Percentiles rank a stretch among this genome's conserved stretches.
phyloP scores from a whole-genome alignment of 2,797 vertebrate species.

The Chrosomus eos region DNA sequence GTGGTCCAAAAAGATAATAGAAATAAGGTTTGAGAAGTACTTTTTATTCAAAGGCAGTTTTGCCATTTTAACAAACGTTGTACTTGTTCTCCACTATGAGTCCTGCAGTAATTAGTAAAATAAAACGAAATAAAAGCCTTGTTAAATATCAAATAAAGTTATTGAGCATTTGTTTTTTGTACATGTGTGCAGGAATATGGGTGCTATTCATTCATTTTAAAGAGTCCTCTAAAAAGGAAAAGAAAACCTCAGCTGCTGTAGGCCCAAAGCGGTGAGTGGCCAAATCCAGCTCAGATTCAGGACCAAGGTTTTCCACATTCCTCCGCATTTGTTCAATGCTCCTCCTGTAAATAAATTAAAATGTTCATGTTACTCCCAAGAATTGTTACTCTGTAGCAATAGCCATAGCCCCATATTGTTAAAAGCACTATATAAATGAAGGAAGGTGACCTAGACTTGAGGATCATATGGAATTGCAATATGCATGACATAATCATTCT shows the following conservation, averaged over 20 bases:
- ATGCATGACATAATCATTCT: not conserved
- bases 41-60: not conserved
- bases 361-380: not conserved
- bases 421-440: not conserved
- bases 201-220: not conserved
- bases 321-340: not conserved
- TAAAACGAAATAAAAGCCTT: not conserved
- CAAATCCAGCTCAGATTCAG: not conserved
- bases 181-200: too few species aligned
- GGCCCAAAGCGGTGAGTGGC: constrained; percentile 2
- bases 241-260: not conserved
- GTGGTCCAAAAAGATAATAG: not conserved
- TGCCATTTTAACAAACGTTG: not conserved
- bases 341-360: not conserved
- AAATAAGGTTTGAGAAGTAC: not conserved
- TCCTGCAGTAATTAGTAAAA: not conserved
- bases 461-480: too few species aligned
- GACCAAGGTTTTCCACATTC: constrained; percentile 7
- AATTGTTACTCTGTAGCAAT: too few species aligned
- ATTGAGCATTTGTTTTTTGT: not conserved
- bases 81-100: not conserved
- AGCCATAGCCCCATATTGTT: too few species aligned
- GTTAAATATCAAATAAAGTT: not conserved
- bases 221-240: constrained; percentile 2
- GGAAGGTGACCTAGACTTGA: too few species aligned